Evolutionary conservation across 2,797 vertebrate species (phyloP), one percentile per base, ranked within the genome.

Genomic region (Etheostoma perlongum): DNA sequence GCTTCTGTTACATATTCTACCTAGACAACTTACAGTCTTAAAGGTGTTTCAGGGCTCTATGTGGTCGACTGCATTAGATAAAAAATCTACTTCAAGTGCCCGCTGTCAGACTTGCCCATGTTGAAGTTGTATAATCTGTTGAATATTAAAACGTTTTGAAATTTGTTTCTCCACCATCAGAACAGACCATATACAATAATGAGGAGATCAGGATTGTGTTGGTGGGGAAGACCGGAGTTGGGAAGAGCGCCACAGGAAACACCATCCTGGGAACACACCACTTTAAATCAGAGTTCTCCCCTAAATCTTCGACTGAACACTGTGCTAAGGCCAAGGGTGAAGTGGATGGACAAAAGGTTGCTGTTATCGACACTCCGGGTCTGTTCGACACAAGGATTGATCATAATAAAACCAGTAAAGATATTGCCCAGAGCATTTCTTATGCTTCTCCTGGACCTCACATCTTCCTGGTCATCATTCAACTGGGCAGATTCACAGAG

Each of bases 211-310:
- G 74, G 42, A 64, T 77, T 4, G 67, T 77, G 44, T 0, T 70
- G 60, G 60, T 77, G 30, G 74, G 74, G 12, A 77, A 70, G 51
- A 77, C 67, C 4, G 67, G 75, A 30, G 30, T 0, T 52, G 75
- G 75, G 10, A 77, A 77, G 51, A 76, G 74, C 16, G 25, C 65
- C n/a, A 7, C 66, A 40, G 74, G 58, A 51, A 76, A 76, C 66
- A 71, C 75, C 46, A 70, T 77, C 3, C 60, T 77, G 21, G 60
- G 60, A 30, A 0, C 2, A 4, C 0, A 60, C 6, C 0, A 1
- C 6, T 78, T 78, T 47, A 0, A 19, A 54, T 59, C 67, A 2
- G 0, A 15, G 1, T 40, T 25, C 1, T 23, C 23, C 5, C 0
- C 6, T 9, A 7, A 1, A 1, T 78, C 75, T 23, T 0, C 53